phyloP scores from a whole-genome alignment of 2,113 vertebrate genomes.

The Antechinus flavipes region DNA sequence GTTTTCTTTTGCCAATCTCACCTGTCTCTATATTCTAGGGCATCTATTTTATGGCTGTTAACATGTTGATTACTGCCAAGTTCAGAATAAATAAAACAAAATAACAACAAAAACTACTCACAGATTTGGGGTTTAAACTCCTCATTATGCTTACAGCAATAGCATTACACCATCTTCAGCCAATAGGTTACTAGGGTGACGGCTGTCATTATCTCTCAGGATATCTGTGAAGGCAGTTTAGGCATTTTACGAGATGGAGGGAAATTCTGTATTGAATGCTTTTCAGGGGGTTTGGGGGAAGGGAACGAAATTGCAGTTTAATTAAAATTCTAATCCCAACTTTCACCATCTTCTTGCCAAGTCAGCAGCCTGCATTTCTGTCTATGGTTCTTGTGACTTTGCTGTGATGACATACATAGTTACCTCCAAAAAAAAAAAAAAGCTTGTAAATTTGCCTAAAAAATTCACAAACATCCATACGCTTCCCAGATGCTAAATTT shows the following conservation, averaged over 20 bases:
- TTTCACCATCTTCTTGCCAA: slow-evolving; percentile 81
- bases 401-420: slow-evolving; percentile 70
- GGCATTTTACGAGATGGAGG: slow-evolving; percentile 53
- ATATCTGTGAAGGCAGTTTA: slow-evolving; percentile 59
- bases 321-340: slow-evolving; percentile 85
- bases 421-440: slow-evolving; percentile 49
- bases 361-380: slow-evolving; percentile 80
- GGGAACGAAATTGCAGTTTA: slow-evolving; percentile 82
- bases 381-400: slow-evolving; percentile 78
- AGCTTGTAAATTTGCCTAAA: slow-evolving; percentile 69
- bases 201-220: slow-evolving; percentile 26
- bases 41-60: slow-evolving; percentile 26
- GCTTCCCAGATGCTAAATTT: slow-evolving; percentile 60
- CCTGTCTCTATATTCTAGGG: slow-evolving; percentile 49
- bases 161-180: not conserved
- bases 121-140: not conserved
- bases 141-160: not conserved
- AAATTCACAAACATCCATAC: slow-evolving; percentile 49
- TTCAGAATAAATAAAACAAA: not conserved
- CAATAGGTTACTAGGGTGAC: not conserved
- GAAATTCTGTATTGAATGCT: slow-evolving; percentile 66
- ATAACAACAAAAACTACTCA: not conserved
- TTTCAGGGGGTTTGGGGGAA: slow-evolving; percentile 60
- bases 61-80: not conserved
- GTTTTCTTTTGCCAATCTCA: slow-evolving; percentile 11